Conservation (phyloP, 2,113 vertebrate genomes). For the Narcine bancroftii region DNA sequence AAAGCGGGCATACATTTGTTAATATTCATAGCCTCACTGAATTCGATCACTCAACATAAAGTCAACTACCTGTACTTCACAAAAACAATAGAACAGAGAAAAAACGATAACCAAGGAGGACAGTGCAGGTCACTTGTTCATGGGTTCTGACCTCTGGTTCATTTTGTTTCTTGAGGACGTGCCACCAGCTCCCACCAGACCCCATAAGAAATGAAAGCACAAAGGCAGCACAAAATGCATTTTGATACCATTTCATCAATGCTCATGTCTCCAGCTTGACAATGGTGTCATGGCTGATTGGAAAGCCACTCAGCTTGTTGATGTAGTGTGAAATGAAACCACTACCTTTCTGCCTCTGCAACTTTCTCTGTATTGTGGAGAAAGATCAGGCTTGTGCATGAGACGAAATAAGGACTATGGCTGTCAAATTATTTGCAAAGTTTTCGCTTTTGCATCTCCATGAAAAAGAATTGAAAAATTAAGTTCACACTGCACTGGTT, state of each 20-base stretch:
- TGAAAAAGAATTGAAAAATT: background rate
- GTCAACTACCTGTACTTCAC: background rate
- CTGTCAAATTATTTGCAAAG: background rate
- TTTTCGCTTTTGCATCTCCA: background rate
- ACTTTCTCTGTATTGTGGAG: constrained; percentile 6
- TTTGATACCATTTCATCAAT: constrained; percentile 26
- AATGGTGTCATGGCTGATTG: constrained; percentile 20
- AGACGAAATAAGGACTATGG: constrained; percentile 11
- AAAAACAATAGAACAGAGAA: background rate
- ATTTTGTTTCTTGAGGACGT: background rate
- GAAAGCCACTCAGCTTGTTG: constrained; percentile 20
- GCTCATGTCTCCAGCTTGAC: constrained; percentile 21
- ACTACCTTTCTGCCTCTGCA: constrained; percentile 24
- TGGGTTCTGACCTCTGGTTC: background rate
- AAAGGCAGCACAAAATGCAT: background rate
- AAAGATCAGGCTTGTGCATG: background rate
- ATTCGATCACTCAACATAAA: background rate
- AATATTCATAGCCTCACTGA: background rate
- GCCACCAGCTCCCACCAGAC: background rate
- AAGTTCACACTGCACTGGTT: constrained; percentile 32
- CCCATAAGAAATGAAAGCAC: background rate
- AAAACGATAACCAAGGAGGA: background rate
- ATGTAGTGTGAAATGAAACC: constrained; percentile 35
- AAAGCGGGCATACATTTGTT: too few relatives aligned
- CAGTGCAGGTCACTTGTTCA: background rate